Evolutionary conservation across 2,888 invertebrate species (phyloP).

Genomic region (Lapara coniferarum): DNA sequence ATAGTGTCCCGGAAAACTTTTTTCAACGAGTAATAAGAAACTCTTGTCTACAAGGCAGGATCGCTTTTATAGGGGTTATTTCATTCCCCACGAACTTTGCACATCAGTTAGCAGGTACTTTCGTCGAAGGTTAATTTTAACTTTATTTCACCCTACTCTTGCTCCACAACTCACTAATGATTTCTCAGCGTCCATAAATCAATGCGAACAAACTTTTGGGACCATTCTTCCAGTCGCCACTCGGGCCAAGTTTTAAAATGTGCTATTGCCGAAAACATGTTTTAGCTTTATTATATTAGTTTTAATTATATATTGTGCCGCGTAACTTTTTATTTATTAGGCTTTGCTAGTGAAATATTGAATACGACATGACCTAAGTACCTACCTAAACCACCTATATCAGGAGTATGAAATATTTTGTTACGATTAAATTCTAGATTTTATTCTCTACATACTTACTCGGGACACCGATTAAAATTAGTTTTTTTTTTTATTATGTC

Average conservation of each 20-base stretch:
- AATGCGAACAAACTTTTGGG: conserved; percentile 49
- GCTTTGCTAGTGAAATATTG: too few relatives aligned
- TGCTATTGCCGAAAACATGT: conserved; percentile 36
- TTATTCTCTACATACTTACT: too few relatives aligned
- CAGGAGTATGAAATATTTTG: too few relatives aligned
- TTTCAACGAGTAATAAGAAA: conserved; percentile 13
- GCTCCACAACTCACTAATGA: conserved; percentile 54
- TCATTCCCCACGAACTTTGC: conserved; percentile 41
- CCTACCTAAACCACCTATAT: too few relatives aligned
- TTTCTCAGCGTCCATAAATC: conserved; percentile 59
- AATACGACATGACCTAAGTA: too few relatives aligned
- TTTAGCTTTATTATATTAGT: conserved; percentile 30
- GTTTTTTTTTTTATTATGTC: too few relatives aligned
- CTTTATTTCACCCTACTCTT: conserved; percentile 53
- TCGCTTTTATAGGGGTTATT: conserved; percentile 39
- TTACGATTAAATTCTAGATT: too few relatives aligned
- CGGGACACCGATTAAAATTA: too few relatives aligned
- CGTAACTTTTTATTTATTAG: conserved; percentile 3
- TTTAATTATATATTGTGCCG: conserved; percentile 22
- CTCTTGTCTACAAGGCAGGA: conserved; percentile 24
- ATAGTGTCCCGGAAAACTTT: neutral
- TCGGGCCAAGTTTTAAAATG: conserved; percentile 45
- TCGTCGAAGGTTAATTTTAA: conserved; percentile 54
- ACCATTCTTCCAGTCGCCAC: conserved; percentile 48
- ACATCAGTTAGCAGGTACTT: conserved; percentile 44